These are phyloP conservation scores for Conus ventricosus DNA, from an alignment of 1,140 invertebrate genomes.

Conservation along the genomic window DNA sequence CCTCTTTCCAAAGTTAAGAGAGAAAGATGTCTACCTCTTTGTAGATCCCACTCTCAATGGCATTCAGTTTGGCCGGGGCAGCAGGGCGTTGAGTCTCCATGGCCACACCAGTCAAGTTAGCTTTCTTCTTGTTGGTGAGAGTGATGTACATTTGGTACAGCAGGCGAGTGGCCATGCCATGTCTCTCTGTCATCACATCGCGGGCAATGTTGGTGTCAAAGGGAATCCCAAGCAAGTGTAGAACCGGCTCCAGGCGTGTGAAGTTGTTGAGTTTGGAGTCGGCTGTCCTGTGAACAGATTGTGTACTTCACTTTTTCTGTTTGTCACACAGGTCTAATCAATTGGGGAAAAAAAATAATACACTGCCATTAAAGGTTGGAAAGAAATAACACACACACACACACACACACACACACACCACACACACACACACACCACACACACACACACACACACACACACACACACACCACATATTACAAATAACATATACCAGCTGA, in stretches of 20 bases:
- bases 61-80: slow-evolving; percentile 72
- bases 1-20: not conserved
- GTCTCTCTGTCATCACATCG: slow-evolving; percentile 74
- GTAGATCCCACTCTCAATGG: slow-evolving; percentile 70
- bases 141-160: slow-evolving; percentile 75
- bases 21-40: slow-evolving; percentile 64
- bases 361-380: not conserved
- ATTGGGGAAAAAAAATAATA: not conserved
- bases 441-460: no score
- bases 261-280: slow-evolving; percentile 76
- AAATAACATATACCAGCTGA: no score
- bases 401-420: no score
- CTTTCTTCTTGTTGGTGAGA: slow-evolving; percentile 74
- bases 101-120: slow-evolving; percentile 73
- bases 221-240: slow-evolving; percentile 71
- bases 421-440: no score
- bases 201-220: slow-evolving; percentile 74
- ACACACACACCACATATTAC: no score
- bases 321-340: no score
- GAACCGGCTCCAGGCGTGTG: slow-evolving; percentile 71
- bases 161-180: slow-evolving; percentile 70
- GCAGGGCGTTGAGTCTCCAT: slow-evolving; percentile 75
- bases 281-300: slow-evolving; percentile 61
- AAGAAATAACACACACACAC: not conserved
- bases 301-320: no score